Conservation (phyloP, 2,113 vertebrate species). For the Beaufortia kweichowensis region DNA sequence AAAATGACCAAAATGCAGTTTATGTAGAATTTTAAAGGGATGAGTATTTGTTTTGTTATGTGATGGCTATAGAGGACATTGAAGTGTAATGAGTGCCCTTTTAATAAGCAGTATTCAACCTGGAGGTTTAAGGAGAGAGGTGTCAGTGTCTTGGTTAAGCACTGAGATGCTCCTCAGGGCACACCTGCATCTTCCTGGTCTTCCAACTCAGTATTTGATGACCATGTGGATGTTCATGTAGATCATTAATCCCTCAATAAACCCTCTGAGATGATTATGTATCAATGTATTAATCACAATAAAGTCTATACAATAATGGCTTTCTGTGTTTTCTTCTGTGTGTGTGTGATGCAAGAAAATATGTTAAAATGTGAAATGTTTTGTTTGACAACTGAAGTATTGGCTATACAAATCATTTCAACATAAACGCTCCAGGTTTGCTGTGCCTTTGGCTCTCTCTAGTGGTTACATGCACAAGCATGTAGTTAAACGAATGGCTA, state of each 20-base stretch:
- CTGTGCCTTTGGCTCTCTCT: too few species aligned
- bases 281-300: constrained; percentile 36
- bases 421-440: too few species aligned
- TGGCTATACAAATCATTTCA: too few species aligned
- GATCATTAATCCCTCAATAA: constrained; percentile 21
- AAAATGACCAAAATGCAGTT: not conserved
- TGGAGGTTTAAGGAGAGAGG: not conserved
- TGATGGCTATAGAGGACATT: too few species aligned
- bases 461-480: too few species aligned
- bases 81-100: not conserved
- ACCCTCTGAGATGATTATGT: constrained; percentile 18
- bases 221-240: not conserved
- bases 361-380: too few species aligned
- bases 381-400: too few species aligned
- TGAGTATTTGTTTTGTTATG: too few species aligned
- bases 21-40: not conserved
- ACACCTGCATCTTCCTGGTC: constrained; percentile 23
- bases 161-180: not conserved
- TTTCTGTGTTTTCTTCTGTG: not conserved
- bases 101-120: not conserved
- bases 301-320: constrained; percentile 22
- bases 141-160: not conserved
- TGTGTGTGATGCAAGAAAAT: not conserved
- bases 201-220: constrained; percentile 40
- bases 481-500: too few species aligned